Conservation (phyloP, 2,888 invertebrate genomes). For the Drosophila affinis region DNA sequence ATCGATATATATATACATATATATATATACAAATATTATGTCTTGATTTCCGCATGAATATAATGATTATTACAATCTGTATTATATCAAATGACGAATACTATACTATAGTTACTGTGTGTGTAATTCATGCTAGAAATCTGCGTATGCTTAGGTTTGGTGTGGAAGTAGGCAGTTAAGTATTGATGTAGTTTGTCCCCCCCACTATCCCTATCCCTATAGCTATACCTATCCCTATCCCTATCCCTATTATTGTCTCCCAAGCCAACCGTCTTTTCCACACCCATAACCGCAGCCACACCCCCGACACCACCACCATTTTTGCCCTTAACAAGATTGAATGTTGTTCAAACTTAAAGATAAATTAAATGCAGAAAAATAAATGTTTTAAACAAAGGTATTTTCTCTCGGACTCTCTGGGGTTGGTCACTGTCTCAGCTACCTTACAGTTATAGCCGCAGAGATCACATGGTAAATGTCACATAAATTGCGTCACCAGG, state of each 20-base stretch:
- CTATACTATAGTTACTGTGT: conserved; percentile 66
- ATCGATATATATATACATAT: conserved; percentile 3
- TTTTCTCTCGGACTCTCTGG: neutral
- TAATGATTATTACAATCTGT: conserved; percentile 55
- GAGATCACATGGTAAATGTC: conserved; percentile 10
- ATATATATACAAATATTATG: conserved; percentile 44
- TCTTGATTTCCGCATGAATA: conserved; percentile 72
- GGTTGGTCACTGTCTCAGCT: conserved; percentile 4
- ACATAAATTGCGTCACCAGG: conserved; percentile 30
- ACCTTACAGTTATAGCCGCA: conserved; percentile 29
- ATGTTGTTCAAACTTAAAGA: conserved; percentile 72
- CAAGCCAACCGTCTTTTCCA: conserved; percentile 6
- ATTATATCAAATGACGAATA: conserved; percentile 24
- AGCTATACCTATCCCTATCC: neutral
- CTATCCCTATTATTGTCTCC: neutral
- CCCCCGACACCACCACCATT: conserved; percentile 29
- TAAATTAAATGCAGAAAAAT: conserved; percentile 71
- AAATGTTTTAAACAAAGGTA: conserved; percentile 75
- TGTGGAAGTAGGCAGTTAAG: conserved; percentile 66
- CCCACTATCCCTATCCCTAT: neutral
- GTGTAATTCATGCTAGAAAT: conserved; percentile 72
- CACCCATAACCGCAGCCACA: neutral
- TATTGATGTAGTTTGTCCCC: conserved; percentile 66
- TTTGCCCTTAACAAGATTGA: conserved; percentile 70
- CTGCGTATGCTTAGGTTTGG: conserved; percentile 59